phyloP scores from a whole-genome alignment of 2,113 vertebrate species.

The Strix uralensis region DNA sequence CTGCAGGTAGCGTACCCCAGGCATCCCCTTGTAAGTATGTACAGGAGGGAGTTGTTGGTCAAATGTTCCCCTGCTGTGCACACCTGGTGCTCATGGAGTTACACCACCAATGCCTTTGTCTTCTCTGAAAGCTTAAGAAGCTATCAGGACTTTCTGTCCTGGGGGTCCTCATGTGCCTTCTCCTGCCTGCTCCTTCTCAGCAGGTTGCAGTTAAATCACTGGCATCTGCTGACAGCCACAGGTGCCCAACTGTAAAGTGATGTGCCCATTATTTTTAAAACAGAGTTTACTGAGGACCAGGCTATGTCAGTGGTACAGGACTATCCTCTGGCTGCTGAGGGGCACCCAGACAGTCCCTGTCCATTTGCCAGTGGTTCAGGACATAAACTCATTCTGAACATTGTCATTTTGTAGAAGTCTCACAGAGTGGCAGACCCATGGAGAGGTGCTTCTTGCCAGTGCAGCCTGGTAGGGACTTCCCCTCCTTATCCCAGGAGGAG shows the following conservation, averaged over 20 bases:
- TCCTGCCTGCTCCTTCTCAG: background rate
- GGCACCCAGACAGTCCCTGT: background rate
- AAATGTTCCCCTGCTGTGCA: background rate
- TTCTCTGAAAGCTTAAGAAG: background rate
- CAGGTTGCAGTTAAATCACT: background rate
- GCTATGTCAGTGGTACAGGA: background rate
- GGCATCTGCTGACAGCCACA: background rate
- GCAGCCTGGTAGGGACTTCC: background rate
- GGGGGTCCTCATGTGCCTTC: background rate
- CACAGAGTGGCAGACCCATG: background rate
- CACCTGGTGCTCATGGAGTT: background rate
- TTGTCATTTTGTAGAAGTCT: background rate
- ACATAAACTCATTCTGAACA: background rate
- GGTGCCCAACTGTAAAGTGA: fast-evolving
- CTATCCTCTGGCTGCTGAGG: background rate
- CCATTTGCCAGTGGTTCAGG: background rate
- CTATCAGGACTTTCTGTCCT: background rate
- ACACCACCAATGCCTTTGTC: background rate
- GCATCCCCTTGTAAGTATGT: background rate
- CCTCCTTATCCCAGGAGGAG: background rate
- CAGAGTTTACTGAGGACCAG: background rate
- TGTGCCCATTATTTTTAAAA: background rate
- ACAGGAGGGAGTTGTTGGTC: background rate
- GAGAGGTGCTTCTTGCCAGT: background rate
- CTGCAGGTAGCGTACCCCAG: background rate